Conservation (phyloP, 2,888 invertebrate genomes). For the Aproaerema taeniolella region DNA sequence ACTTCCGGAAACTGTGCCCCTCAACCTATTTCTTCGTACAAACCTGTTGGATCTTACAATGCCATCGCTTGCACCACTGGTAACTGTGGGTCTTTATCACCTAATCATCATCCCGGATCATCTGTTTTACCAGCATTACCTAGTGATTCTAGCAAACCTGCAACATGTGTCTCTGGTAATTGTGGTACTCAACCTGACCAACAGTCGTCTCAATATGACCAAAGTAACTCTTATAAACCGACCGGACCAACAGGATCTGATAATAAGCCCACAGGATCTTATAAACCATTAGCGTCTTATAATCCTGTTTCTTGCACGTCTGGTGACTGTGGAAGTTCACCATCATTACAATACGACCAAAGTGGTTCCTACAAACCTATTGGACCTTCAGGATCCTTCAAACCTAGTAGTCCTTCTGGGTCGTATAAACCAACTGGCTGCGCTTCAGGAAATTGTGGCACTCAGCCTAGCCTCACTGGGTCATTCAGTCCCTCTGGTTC, state of each 20-base stretch:
- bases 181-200: constrained; percentile 12
- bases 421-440: constrained; percentile 4
- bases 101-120: not conserved
- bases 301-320: constrained; percentile 12
- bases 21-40: not conserved
- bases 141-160: not conserved
- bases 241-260: not conserved
- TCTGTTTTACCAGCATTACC: not conserved
- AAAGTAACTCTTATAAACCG: constrained; percentile 3
- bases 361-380: constrained; percentile 7
- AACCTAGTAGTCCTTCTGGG: constrained; percentile 4
- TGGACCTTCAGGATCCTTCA: constrained; percentile 1
- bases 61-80: constrained; percentile 6
- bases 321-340: constrained; percentile 13
- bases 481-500: constrained; percentile 3
- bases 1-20: constrained; percentile 6
- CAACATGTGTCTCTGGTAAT: constrained; percentile 15
- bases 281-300: constrained; percentile 3
- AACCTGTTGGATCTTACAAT: not conserved
- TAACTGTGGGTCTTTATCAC: constrained; percentile 3
- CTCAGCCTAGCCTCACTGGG: constrained; percentile 6
- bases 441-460: constrained; percentile 21
- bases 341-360: constrained; percentile 2
- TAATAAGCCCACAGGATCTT: constrained; percentile 15
- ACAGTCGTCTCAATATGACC: constrained; percentile 11